Evolutionary conservation across 2,797 vertebrate genomes (phyloP).

Genomic region (Catharus ustulatus): DNA sequence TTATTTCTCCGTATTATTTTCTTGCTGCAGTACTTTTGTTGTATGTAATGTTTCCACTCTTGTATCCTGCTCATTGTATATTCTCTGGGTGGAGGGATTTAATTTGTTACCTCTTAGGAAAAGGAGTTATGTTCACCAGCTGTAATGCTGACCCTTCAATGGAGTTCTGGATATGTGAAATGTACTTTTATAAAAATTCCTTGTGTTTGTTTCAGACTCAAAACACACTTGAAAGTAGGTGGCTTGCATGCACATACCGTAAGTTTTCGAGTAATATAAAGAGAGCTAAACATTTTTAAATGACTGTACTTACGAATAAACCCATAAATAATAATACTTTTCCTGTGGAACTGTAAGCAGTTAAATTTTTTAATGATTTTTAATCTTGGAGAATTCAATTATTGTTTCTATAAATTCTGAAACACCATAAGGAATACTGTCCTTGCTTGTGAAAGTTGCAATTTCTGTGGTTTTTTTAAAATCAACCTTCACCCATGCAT

Average conservation of each 20-base stretch:
- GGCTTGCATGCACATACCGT: neutral
- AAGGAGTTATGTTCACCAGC: neutral
- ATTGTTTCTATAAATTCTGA: neutral
- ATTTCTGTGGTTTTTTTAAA: neutral
- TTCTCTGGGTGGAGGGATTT: neutral
- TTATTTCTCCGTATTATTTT: neutral
- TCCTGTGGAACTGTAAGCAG: neutral
- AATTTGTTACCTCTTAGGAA: conserved; percentile 43
- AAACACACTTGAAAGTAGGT: neutral
- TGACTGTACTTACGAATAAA: neutral
- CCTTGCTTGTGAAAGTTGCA: neutral
- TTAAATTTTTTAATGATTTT: neutral
- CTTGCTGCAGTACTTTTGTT: conserved; percentile 9
- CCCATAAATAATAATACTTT: neutral
- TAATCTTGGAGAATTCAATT: neutral
- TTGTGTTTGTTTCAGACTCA: neutral
- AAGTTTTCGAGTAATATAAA: neutral
- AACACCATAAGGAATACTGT: neutral
- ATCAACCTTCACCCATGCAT: neutral
- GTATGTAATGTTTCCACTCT: conserved; percentile 1
- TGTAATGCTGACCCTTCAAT: neutral
- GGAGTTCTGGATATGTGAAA: neutral
- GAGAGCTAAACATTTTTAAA: neutral
- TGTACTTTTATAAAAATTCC: neutral
- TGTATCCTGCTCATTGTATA: neutral